Conservation (phyloP, 2,888 invertebrate genomes). For the Orthonevra nobilis region DNA sequence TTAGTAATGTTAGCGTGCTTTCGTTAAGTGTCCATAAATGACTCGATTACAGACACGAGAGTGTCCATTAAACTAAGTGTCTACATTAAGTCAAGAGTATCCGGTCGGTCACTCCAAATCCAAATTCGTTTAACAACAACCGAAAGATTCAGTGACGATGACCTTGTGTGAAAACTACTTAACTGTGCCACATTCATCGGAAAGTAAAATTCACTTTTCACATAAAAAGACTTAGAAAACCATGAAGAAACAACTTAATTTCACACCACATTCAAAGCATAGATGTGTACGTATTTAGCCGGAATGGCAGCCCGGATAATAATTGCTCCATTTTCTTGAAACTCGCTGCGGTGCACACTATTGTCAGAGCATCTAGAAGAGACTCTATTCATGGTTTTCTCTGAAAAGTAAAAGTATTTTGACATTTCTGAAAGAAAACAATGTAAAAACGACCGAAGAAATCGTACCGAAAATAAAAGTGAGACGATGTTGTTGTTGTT, state of each 20-base stretch:
- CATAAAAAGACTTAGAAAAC: background rate
- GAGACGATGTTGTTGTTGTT: background rate
- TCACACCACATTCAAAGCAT: background rate
- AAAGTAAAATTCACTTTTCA: conserved; percentile 22
- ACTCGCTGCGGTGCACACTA: background rate
- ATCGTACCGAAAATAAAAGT: conserved; percentile 14
- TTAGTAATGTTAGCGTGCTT: too few species aligned
- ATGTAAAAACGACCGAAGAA: conserved; percentile 3
- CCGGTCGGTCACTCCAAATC: too few species aligned
- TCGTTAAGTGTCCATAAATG: too few species aligned
- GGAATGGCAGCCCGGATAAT: conserved; percentile 20
- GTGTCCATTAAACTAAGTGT: too few species aligned
- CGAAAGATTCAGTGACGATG: too few species aligned
- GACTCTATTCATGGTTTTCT: conserved; percentile 20
- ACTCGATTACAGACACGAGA: too few species aligned
- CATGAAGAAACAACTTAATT: conserved; percentile 3
- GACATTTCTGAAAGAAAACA: conserved; percentile 7
- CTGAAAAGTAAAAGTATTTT: conserved; percentile 48
- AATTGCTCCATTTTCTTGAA: conserved; percentile 36
- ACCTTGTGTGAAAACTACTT: too few species aligned
- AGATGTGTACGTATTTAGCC: too few species aligned
- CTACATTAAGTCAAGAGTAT: too few species aligned
- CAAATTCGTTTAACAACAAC: too few species aligned
- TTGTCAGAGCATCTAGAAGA: conserved; percentile 4
- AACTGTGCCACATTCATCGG: background rate